These are phyloP conservation scores for Anticlea derivata DNA, from an alignment of 2,888 invertebrate species.

Conservation along the genomic window DNA sequence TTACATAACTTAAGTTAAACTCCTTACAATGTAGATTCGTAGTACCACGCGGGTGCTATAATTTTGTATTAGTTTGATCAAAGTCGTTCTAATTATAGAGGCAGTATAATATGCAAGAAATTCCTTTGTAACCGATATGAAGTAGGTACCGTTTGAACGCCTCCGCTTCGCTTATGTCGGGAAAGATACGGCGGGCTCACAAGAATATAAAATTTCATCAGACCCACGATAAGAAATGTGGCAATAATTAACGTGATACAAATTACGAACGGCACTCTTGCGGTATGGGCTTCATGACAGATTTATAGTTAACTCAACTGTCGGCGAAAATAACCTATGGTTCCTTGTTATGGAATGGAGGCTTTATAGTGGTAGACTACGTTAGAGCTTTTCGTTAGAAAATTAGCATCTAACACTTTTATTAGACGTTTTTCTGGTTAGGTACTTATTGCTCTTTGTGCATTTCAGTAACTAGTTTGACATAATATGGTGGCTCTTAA, in stretches of 20 bases:
- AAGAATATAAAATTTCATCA: slow-evolving; percentile 59
- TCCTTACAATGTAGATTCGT: neutral
- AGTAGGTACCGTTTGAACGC: slow-evolving; percentile 27
- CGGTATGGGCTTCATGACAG: slow-evolving; percentile 15
- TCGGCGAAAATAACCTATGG: neutral
- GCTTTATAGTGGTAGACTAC: neutral
- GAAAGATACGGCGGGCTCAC: slow-evolving; percentile 41
- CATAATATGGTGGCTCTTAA: too few relatives aligned
- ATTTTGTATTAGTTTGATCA: too few relatives aligned
- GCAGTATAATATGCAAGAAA: slow-evolving; percentile 1
- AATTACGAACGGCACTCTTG: slow-evolving; percentile 53
- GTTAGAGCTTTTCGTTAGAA: neutral
- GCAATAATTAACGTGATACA: slow-evolving; percentile 54
- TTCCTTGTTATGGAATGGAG: neutral
- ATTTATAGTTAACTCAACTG: slow-evolving; percentile 13
- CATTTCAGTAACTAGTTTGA: too few relatives aligned
- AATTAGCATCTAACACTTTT: too few relatives aligned
- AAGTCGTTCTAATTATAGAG: neutral
- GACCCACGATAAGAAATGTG: slow-evolving; percentile 47
- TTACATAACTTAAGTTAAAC: neutral
- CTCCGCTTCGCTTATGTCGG: slow-evolving; percentile 34
- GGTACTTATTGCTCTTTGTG: too few relatives aligned
- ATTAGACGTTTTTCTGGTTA: too few relatives aligned
- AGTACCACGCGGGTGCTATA: too few relatives aligned
- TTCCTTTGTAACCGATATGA: slow-evolving; percentile 23